Evolutionary conservation across 2,888 invertebrate species (phyloP), one percentile per base, ranked within the genome.

Genomic region (Orchesellides sinensis): DNA sequence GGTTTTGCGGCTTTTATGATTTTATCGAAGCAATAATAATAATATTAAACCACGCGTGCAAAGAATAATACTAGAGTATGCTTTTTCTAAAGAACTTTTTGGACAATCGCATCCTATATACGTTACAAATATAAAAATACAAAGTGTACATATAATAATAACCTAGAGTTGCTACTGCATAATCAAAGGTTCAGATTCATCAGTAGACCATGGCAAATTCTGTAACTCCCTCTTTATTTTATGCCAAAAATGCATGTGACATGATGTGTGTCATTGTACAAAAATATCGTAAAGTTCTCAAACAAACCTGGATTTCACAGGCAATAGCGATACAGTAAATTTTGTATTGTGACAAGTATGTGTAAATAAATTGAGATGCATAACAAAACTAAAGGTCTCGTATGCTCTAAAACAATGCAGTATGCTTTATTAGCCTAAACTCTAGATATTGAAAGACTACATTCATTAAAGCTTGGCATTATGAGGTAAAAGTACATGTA

Each of bases 141-240:
- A 54, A 21, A n/a, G n/a, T n/a, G n/a, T n/a, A n/a, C n/a, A n/a
- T n/a, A n/a, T n/a, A n/a, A n/a, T n/a, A n/a, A n/a, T n/a, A n/a
- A n/a, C n/a, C n/a, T n/a, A n/a, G n/a, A n/a, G n/a, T n/a, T n/a
- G n/a, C n/a, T n/a, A n/a, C n/a, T n/a, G n/a, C n/a, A n/a, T n/a
- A n/a, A n/a, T n/a, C n/a, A n/a, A n/a, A 52, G 52, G 29, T 63
- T 63, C 61, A 72, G 61, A 47, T 72, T 72, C 61, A 73, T 32
- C 63, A 73, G 63, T 63, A 61, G 73, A 73, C 29, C 73, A 52
- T 63, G 29, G 19, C 61, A 61, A 59, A 47, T 47, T n/a, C 47
- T 19, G 40, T 45, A 72, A 27, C 72, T 61, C 61, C 61, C 47
- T 32, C 8, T 29, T 25, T n/a, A n/a, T 72, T 72, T 61, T 49